These are phyloP conservation scores for Xestobium rufovillosum DNA, from an alignment of 2,888 invertebrate genomes.

Conservation along the genomic window DNA sequence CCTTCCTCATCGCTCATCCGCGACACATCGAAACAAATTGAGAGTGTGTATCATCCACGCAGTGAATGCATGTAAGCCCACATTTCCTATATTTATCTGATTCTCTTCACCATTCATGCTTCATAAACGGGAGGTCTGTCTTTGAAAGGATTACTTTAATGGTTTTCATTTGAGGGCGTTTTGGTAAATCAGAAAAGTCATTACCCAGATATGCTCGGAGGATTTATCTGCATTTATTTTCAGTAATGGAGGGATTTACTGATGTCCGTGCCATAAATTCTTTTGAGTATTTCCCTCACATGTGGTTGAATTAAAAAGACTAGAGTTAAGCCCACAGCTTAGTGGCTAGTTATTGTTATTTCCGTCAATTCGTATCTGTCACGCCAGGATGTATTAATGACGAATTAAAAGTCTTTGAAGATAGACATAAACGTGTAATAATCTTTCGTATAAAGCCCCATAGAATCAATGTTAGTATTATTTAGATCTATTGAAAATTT, in stretches of 20 bases:
- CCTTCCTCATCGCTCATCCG: not conserved
- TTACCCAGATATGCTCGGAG: slow-evolving; percentile 21
- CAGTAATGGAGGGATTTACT: slow-evolving; percentile 1
- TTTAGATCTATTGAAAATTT: too few relatives aligned
- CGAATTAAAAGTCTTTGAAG: too few relatives aligned
- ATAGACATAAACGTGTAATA: too few relatives aligned
- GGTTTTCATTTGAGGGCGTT: slow-evolving; percentile 31
- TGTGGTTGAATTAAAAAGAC: too few relatives aligned
- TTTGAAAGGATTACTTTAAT: slow-evolving; percentile 33
- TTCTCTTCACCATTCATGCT: slow-evolving; percentile 14
- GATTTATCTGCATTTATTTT: not conserved
- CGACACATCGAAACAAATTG: slow-evolving; percentile 1
- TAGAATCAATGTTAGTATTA: too few relatives aligned
- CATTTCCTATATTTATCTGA: slow-evolving; percentile 2
- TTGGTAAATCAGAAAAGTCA: slow-evolving; percentile 28
- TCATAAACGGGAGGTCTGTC: slow-evolving; percentile 27
- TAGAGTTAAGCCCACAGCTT: too few relatives aligned
- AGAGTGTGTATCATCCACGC: slow-evolving; percentile 1
- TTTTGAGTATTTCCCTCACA: too few relatives aligned
- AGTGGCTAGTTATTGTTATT: too few relatives aligned
- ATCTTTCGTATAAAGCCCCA: too few relatives aligned
- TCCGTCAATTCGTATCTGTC: too few relatives aligned
- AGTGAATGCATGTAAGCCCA: not conserved
- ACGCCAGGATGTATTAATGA: too few relatives aligned
- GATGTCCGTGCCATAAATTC: too few relatives aligned